Percentiles rank a stretch among this genome's conserved stretches.
Evolutionary conservation across 2,797 vertebrate genomes (phyloP).

Genomic region (Notamacropus eugenii): DNA sequence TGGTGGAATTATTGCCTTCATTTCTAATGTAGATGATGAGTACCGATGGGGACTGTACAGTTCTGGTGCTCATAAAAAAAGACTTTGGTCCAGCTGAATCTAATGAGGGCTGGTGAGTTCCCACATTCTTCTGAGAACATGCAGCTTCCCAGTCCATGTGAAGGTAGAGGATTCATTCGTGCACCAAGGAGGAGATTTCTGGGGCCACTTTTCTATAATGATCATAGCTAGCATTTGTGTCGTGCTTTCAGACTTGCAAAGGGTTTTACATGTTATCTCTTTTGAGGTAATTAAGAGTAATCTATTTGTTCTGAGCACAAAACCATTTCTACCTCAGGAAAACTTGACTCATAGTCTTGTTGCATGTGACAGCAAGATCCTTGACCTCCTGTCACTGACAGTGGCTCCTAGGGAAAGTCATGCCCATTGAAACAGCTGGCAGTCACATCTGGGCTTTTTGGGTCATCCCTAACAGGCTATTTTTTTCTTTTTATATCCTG

Average conservation of each 20-base stretch:
- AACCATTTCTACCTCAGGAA: background rate
- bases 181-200: background rate
- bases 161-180: background rate
- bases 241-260: background rate
- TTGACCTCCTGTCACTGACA: background rate
- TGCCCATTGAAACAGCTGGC: background rate
- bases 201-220: background rate
- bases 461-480: background rate
- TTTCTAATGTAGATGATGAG: accelerated
- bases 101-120: background rate
- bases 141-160: background rate
- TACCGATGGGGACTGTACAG: background rate
- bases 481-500: slow-evolving; percentile 61
- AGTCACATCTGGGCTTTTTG: background rate
- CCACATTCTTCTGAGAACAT: background rate
- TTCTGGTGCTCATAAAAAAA: background rate
- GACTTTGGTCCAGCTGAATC: background rate
- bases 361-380: background rate
- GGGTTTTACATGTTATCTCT: background rate
- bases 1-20: background rate
- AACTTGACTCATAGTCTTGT: background rate
- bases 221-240: background rate
- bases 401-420: background rate
- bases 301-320: background rate
- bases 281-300: no score